These are phyloP conservation scores for Menidia beryllina DNA, from an alignment of 2,113 vertebrate genomes.

Conservation along the genomic window DNA sequence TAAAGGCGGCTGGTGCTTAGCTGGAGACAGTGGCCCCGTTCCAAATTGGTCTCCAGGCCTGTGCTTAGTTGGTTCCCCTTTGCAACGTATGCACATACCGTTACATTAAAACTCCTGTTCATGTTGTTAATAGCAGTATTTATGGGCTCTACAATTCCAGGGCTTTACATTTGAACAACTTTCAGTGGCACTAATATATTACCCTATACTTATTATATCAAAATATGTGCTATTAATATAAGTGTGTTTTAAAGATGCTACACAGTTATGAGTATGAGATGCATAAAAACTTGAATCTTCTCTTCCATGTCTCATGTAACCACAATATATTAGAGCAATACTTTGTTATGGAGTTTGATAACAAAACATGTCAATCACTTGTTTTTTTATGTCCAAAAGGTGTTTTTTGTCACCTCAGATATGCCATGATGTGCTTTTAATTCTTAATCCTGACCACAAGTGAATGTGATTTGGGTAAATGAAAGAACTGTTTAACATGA, in stretches of 20 bases:
- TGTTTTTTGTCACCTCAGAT: too few species aligned
- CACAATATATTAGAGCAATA: too few species aligned
- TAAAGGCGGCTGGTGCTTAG: constrained; percentile 61
- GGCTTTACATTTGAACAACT: too few species aligned
- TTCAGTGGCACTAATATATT: not conserved
- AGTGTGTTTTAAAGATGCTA: too few species aligned
- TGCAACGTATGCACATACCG: constrained; percentile 13
- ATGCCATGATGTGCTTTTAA: too few species aligned
- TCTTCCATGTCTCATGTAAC: too few species aligned
- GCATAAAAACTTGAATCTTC: too few species aligned
- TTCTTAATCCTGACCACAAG: not conserved
- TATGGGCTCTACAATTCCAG: not conserved
- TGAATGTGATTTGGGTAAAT: not conserved
- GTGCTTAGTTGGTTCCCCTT: constrained; percentile 27
- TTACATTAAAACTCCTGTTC: constrained; percentile 10
- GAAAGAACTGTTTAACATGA: not conserved
- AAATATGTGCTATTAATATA: too few species aligned
- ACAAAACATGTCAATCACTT: not conserved
- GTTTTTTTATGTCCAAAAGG: too few species aligned
- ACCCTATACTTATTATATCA: too few species aligned
- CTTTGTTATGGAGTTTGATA: not conserved
- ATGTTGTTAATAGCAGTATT: not conserved
- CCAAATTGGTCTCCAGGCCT: constrained; percentile 52
- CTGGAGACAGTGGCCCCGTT: constrained; percentile 58
- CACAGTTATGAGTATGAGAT: too few species aligned